phyloP scores from a whole-genome alignment of 1,140 invertebrate genomes.

The Anadara kagoshimensis region DNA sequence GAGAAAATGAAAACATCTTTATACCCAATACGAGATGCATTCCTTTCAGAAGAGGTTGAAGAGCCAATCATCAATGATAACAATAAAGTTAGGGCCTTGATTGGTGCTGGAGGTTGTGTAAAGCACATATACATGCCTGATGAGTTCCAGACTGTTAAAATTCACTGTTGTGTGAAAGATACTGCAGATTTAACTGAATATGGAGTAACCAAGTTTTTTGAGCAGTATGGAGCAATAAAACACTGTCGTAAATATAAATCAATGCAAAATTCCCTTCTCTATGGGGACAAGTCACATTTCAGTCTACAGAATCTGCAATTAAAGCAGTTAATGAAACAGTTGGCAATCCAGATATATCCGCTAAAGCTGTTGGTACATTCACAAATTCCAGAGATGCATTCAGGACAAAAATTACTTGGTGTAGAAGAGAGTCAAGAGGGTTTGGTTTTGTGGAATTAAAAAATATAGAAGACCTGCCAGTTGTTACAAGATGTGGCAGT shows the following conservation, averaged over 20 bases:
- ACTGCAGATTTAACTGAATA: background rate
- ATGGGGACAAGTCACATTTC: slow-evolving; percentile 57
- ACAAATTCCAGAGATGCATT: slow-evolving; percentile 33
- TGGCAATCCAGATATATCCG: slow-evolving; percentile 9
- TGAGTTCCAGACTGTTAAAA: slow-evolving; percentile 43
- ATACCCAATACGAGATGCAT: background rate
- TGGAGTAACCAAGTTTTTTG: slow-evolving; percentile 19
- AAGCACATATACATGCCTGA: slow-evolving; percentile 41
- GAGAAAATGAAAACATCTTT: background rate
- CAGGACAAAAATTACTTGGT: slow-evolving; percentile 55
- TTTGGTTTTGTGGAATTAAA: slow-evolving; percentile 37
- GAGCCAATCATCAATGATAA: too few species aligned
- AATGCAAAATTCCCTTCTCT: slow-evolving; percentile 19
- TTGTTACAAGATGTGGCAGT: background rate
- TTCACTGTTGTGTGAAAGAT: slow-evolving; percentile 17
- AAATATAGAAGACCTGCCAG: background rate
- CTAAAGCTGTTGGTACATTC: slow-evolving; percentile 3
- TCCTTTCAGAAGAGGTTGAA: too few species aligned
- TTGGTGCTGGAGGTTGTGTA: slow-evolving; percentile 37
- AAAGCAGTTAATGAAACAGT: slow-evolving; percentile 34
- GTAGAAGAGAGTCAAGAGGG: slow-evolving; percentile 45
- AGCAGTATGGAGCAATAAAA: slow-evolving; percentile 27
- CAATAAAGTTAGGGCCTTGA: slow-evolving; percentile 40
- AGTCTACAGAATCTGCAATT: slow-evolving; percentile 38
- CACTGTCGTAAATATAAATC: background rate